Evolutionary conservation across 2,888 invertebrate genomes (phyloP).

Genomic region (Xanthorhoe designata): DNA sequence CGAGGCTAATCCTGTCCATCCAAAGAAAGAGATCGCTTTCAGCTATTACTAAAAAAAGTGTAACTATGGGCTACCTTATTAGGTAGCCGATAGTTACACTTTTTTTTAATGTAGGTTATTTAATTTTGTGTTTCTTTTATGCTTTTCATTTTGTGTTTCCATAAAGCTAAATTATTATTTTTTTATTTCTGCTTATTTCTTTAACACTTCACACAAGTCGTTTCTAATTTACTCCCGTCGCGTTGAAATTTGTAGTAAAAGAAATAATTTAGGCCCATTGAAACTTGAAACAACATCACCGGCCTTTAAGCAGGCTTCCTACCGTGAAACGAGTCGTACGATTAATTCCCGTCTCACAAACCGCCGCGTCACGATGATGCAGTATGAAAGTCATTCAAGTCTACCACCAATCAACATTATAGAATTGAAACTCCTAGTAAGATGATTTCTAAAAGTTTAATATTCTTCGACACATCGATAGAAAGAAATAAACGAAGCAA

Average conservation of each 20-base stretch:
- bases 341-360: constrained; percentile 69
- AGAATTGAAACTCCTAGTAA: constrained; percentile 17
- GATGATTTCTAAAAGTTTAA: no score
- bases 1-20: no score
- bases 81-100: no score
- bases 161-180: no score
- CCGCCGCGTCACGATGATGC: constrained; percentile 67
- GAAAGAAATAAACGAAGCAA: no score
- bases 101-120: no score
- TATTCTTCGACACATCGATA: no score
- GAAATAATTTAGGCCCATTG: constrained; percentile 68
- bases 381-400: constrained; percentile 55
- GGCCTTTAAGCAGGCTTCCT: constrained; percentile 47
- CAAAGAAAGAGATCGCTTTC: no score
- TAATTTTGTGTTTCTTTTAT: no score
- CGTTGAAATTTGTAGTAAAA: constrained; percentile 44
- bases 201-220: not conserved
- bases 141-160: no score
- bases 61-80: no score
- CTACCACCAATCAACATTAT: not conserved
- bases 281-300: constrained; percentile 66
- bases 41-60: no score
- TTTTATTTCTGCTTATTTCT: not conserved
- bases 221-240: not conserved
- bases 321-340: constrained; percentile 52